phyloP scores from a whole-genome alignment of 1,140 invertebrate species.

The Heliconius hermathena region DNA sequence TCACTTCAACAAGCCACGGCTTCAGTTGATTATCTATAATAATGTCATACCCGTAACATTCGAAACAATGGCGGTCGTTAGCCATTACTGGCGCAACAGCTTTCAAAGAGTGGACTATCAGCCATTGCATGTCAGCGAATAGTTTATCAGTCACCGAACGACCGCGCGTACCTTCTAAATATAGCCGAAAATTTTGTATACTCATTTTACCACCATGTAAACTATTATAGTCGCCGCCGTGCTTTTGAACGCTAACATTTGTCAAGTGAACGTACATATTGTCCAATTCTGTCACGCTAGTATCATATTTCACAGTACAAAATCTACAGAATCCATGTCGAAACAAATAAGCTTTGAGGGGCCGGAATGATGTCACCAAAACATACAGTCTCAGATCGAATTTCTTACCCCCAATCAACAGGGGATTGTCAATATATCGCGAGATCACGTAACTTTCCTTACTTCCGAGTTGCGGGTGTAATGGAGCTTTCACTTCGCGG shows the following conservation, averaged over 20 bases:
- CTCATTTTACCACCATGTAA: constrained; percentile 97
- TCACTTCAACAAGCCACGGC: constrained; percentile 95
- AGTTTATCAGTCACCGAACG: constrained; percentile 91
- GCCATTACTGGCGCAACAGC: constrained; percentile 91
- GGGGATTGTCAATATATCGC: constrained; percentile 85
- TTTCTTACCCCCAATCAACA: constrained; percentile 86
- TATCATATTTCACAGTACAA: constrained; percentile 90
- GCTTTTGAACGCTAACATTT: constrained; percentile 92
- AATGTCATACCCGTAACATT: constrained; percentile 95
- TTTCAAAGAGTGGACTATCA: constrained; percentile 90
- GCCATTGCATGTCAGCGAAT: constrained; percentile 93
- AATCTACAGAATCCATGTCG: constrained; percentile 90
- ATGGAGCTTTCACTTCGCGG: constrained; percentile 87
- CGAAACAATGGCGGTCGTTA: constrained; percentile 90
- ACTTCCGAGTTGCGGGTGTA: constrained; percentile 88
- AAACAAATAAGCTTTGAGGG: constrained; percentile 92
- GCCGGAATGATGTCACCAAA: constrained; percentile 91
- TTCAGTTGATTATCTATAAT: constrained; percentile 91
- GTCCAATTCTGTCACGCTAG: constrained; percentile 88
- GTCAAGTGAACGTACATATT: constrained; percentile 95
- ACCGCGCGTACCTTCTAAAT: constrained; percentile 94
- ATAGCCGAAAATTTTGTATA: constrained; percentile 90
- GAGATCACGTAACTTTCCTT: constrained; percentile 96
- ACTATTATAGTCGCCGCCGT: constrained; percentile 94
- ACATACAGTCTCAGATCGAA: constrained; percentile 93